These are phyloP conservation scores for Mythimna albipuncta DNA, from an alignment of 2,888 invertebrate species.

Conservation along the genomic window DNA sequence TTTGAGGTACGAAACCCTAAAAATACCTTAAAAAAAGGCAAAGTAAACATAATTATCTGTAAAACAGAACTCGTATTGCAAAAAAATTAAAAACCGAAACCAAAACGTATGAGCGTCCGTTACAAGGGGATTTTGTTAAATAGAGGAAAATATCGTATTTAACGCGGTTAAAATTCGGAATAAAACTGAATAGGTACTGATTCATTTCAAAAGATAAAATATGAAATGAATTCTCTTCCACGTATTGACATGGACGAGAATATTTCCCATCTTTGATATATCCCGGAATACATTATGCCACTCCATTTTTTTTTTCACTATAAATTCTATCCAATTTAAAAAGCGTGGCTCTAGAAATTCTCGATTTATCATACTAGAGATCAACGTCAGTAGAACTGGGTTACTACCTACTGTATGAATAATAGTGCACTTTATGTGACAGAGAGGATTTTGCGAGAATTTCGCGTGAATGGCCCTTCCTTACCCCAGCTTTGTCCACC, in stretches of 20 bases:
- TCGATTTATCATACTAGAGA: constrained; percentile 80
- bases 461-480: constrained; percentile 78
- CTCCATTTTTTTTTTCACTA: constrained; percentile 2
- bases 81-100: no score
- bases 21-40: no score
- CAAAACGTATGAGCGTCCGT: no score
- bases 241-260: not conserved
- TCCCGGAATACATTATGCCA: constrained; percentile 1
- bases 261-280: not conserved
- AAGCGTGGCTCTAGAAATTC: constrained; percentile 62
- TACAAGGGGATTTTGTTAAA: not conserved
- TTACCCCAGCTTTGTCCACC: constrained; percentile 78
- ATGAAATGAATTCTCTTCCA: no score
- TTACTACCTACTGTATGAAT: constrained; percentile 78
- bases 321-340: constrained; percentile 56
- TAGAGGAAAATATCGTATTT: not conserved
- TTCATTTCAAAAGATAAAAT: not conserved
- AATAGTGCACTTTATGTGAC: constrained; percentile 85
- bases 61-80: no score
- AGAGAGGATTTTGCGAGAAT: constrained; percentile 80
- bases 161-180: not conserved
- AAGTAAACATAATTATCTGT: no score
- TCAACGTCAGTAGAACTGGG: constrained; percentile 79
- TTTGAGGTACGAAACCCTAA: no score
- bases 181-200: not conserved